These are phyloP conservation scores for Acleris holmiana DNA, from an alignment of 2,888 invertebrate species.

Conservation along the genomic window DNA sequence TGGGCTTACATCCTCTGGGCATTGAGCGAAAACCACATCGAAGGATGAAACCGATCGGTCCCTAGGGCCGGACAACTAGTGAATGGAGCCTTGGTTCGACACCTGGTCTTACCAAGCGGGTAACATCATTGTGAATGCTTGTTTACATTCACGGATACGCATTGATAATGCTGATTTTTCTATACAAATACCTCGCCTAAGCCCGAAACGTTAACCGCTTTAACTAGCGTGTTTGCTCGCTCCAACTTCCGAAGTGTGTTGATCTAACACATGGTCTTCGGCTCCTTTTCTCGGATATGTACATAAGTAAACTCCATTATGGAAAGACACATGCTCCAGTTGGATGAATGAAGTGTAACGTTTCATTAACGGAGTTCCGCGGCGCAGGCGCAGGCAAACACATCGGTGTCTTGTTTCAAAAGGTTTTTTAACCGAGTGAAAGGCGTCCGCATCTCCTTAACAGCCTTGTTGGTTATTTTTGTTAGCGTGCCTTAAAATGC, in stretches of 20 bases:
- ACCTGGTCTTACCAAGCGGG: conserved; percentile 46
- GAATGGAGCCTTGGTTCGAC: conserved; percentile 52
- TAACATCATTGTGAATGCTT: conserved; percentile 18
- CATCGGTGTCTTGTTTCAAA: conserved; percentile 77
- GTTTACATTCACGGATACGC: conserved; percentile 6
- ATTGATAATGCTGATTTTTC: conserved; percentile 16
- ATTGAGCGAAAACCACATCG: conserved; percentile 59
- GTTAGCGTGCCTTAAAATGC: conserved; percentile 67
- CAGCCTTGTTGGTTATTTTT: conserved; percentile 74
- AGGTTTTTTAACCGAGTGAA: conserved; percentile 70
- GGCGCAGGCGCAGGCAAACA: conserved; percentile 67
- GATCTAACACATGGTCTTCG: conserved; percentile 28
- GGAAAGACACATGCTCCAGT: conserved; percentile 61
- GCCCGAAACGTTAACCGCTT: neutral
- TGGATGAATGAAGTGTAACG: conserved; percentile 74
- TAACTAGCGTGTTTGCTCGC: conserved; percentile 17
- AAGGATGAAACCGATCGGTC: conserved; percentile 70
- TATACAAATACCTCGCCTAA: conserved; percentile 3
- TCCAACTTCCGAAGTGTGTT: conserved; percentile 25
- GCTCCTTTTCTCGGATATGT: conserved; percentile 41
- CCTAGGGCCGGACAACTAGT: conserved; percentile 53
- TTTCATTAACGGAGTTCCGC: conserved; percentile 71
- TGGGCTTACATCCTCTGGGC: conserved; percentile 68
- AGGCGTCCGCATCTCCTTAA: conserved; percentile 76
- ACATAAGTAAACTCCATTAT: conserved; percentile 48